Conservation (phyloP, 2,797 vertebrate genomes). For the Alca torda region DNA sequence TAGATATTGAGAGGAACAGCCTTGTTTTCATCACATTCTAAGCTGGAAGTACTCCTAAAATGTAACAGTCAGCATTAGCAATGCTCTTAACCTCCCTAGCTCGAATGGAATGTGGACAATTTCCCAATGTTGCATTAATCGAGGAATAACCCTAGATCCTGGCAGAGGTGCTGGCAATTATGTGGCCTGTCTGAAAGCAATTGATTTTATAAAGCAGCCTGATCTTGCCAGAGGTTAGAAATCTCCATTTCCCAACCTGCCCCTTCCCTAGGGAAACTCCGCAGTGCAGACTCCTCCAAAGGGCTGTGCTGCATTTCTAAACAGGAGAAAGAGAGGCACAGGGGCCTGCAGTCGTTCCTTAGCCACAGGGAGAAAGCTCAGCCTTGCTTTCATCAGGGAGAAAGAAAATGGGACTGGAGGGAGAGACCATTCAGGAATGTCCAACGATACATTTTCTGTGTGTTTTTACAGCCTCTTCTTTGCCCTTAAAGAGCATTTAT, state of each 20-base stretch:
- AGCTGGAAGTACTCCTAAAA: neutral
- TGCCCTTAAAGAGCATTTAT: neutral
- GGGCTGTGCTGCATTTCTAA: neutral
- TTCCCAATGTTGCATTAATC: neutral
- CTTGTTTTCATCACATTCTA: neutral
- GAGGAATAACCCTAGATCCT: neutral
- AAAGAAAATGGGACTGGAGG: neutral
- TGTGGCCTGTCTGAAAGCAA: neutral
- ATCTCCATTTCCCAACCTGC: neutral
- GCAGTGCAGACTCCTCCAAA: neutral
- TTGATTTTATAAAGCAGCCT: neutral
- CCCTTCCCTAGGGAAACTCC: neutral
- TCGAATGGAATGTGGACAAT: neutral
- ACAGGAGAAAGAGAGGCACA: neutral
- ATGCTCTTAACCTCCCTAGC: neutral
- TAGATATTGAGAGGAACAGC: neutral
- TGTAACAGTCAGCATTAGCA: neutral
- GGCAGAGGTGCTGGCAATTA: conserved; percentile 9
- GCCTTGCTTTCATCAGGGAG: neutral
- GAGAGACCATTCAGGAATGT: neutral
- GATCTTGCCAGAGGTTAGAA: neutral
- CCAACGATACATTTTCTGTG: neutral
- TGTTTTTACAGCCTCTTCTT: neutral
- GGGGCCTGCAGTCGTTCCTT: neutral
- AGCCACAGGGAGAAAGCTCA: neutral